Evolutionary conservation across 2,888 invertebrate genomes (phyloP).

Genomic region (Hylaea fasciaria): DNA sequence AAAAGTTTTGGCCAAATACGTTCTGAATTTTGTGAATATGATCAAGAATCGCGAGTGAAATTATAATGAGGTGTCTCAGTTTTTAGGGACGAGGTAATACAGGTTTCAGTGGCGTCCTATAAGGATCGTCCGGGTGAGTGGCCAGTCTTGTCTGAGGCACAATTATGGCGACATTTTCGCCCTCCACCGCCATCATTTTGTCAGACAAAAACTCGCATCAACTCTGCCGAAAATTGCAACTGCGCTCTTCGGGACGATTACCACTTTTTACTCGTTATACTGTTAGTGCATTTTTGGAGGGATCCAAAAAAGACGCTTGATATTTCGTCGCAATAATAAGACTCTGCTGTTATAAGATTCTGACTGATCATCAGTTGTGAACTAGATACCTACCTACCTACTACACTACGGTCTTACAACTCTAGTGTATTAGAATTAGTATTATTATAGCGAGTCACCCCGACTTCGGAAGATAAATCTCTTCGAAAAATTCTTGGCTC

Average conservation of each 20-base stretch:
- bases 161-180: slow-evolving; percentile 60
- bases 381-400: background rate
- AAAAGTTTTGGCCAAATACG: slow-evolving; percentile 17
- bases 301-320: slow-evolving; percentile 48
- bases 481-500: too few relatives aligned
- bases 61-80: slow-evolving; percentile 18
- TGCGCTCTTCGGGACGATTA: slow-evolving; percentile 68
- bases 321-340: slow-evolving; percentile 42
- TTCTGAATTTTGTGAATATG: slow-evolving; percentile 19
- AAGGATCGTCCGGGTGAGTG: slow-evolving; percentile 39
- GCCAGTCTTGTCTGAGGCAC: slow-evolving; percentile 48
- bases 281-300: slow-evolving; percentile 59
- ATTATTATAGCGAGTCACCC: too few relatives aligned
- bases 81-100: slow-evolving; percentile 25
- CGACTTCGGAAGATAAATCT: too few relatives aligned
- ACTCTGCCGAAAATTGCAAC: slow-evolving; percentile 67
- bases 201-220: slow-evolving; percentile 63
- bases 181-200: slow-evolving; percentile 46
- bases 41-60: slow-evolving; percentile 15
- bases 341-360: slow-evolving; percentile 26
- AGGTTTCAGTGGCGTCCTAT: slow-evolving; percentile 13
- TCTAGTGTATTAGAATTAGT: too few relatives aligned
- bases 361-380: background rate
- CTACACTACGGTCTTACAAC: too few relatives aligned
- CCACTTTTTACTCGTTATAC: slow-evolving; percentile 67